A percentile compares a stretch with the other conserved stretches of the same genome.
Conservation (phyloP, 2,797 vertebrate genomes). For the Simalia tracyae region DNA sequence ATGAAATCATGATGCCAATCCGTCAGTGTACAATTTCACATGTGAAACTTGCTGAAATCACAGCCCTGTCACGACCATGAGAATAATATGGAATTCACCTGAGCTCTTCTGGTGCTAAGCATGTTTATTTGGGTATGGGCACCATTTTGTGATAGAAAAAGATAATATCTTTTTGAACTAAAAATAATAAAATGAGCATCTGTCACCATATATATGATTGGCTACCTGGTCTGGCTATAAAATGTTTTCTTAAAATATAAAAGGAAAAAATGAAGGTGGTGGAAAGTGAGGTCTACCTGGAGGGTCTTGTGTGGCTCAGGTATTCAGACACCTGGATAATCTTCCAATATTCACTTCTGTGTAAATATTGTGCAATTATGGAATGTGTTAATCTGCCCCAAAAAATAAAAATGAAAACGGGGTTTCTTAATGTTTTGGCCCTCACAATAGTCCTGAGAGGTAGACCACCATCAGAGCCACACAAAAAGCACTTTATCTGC, state of each 20-base stretch:
- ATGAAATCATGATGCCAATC: not conserved
- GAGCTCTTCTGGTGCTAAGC: not conserved
- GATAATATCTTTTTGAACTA: not conserved
- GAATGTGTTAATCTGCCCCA: not conserved
- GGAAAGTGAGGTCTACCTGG: not conserved
- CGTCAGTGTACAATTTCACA: not conserved
- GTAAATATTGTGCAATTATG: not conserved
- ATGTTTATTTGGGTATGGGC: not conserved
- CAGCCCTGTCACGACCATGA: not conserved
- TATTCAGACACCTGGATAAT: not conserved
- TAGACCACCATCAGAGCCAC: not conserved
- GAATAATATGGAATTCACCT: not conserved
- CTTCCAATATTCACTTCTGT: not conserved
- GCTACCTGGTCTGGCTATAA: not conserved
- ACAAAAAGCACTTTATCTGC: not conserved
- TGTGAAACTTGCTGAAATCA: not conserved
- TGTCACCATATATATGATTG: not conserved
- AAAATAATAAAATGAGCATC: not conserved
- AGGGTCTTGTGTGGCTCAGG: not conserved
- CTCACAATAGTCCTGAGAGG: not conserved
- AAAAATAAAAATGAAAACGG: not conserved
- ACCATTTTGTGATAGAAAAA: not conserved
- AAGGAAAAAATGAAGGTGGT: not conserved
- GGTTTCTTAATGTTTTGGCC: not conserved
- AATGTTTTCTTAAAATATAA: not conserved